Percentiles rank a stretch among this genome's conserved stretches.
phyloP scores from a whole-genome alignment of 2,113 vertebrate genomes.

The Castor canadensis region DNA sequence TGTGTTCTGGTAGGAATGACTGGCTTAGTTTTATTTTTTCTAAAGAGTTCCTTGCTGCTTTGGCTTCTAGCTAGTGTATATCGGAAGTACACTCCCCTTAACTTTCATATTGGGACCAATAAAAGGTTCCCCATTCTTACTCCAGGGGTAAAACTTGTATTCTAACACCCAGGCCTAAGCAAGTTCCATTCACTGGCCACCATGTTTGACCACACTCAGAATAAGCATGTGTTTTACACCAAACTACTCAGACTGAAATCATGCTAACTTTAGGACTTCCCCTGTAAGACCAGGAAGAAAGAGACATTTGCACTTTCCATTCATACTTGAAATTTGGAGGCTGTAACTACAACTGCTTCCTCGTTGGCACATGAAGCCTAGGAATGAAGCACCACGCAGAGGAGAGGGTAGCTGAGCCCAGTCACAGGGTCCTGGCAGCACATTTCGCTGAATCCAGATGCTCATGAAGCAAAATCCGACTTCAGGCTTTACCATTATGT shows the following conservation, averaged over 20 bases:
- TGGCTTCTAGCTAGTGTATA: neutral
- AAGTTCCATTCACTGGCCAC: neutral
- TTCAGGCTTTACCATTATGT: neutral
- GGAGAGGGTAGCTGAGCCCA: neutral
- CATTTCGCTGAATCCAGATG: neutral
- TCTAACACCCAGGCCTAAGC: neutral
- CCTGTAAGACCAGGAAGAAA: neutral
- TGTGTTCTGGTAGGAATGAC: neutral
- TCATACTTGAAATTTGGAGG: neutral
- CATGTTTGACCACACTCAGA: neutral
- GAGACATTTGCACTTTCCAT: neutral
- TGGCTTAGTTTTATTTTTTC: neutral
- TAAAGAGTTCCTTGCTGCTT: neutral
- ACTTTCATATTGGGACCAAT: neutral
- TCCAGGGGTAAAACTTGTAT: neutral
- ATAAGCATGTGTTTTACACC: neutral
- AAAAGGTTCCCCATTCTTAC: neutral
- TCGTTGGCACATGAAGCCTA: neutral
- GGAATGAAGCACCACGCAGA: neutral
- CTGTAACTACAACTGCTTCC: neutral
- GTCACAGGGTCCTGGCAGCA: neutral
- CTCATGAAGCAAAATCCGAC: conserved; percentile 18
- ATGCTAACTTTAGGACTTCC: neutral
- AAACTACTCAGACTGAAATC: neutral
- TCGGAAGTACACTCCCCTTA: neutral